Evolutionary conservation across 1,140 invertebrate species (phyloP).

Genomic region (Cotesia chilonis): DNA sequence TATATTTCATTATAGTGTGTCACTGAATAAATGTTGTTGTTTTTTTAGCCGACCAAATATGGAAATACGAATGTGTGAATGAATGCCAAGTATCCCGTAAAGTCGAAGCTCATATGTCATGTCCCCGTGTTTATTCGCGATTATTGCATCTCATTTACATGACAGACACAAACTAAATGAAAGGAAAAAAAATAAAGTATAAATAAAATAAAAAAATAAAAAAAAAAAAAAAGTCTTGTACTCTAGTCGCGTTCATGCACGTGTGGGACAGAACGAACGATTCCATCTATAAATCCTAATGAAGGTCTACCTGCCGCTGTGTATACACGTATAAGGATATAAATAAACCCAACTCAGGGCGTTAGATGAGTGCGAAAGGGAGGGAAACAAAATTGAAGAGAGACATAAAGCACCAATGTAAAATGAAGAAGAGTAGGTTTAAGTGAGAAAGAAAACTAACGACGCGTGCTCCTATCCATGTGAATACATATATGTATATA

Average conservation of each 20-base stretch:
- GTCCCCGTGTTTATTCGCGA: constrained; percentile 34
- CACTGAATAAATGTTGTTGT: constrained; percentile 6
- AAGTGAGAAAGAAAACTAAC: constrained; percentile 40
- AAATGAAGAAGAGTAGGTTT: constrained; percentile 34
- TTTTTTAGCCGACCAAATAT: constrained; percentile 21
- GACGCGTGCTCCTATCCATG: constrained; percentile 18
- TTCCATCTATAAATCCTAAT: constrained; percentile 64
- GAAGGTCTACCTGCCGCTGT: constrained; percentile 59
- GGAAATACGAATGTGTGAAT: constrained; percentile 25
- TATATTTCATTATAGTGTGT: constrained; percentile 28
- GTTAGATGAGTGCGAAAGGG: constrained; percentile 36
- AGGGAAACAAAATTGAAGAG: constrained; percentile 29
- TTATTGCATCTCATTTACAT: constrained; percentile 55
- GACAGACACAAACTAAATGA: constrained; percentile 14
- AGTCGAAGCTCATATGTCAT: constrained; percentile 23
- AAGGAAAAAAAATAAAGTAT: constrained; percentile 12
- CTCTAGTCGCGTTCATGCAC: constrained; percentile 26
- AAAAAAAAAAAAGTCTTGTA: constrained; percentile 15
- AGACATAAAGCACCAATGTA: constrained; percentile 33
- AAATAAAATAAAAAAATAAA: constrained; percentile 15
- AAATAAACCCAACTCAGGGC: constrained; percentile 49
- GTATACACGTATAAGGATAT: constrained; percentile 48
- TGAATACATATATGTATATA: neutral
- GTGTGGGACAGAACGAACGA: constrained; percentile 47
- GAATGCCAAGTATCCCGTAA: constrained; percentile 17